Base-by-base conservation (phyloP, 2,797 vertebrate species). In the Rachycentron canadum region DNA sequence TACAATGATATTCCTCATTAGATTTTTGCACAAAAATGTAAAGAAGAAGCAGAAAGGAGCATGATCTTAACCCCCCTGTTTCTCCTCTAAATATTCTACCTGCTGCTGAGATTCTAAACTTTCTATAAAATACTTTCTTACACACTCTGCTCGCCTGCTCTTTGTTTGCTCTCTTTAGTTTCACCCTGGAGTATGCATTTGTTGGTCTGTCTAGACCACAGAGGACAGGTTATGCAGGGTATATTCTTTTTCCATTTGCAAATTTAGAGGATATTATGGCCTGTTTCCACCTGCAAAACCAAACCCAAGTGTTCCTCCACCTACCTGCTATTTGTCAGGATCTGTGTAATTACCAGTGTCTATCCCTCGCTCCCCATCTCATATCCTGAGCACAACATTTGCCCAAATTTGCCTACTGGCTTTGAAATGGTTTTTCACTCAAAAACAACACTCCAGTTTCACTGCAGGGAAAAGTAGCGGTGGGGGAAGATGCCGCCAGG, bases 301-400 rank as follows among this genome's bases (percentile, higher is more conserved):
- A 75, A 84, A 78, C 60, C 57, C 50, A 69, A 83, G 73, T 69
- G 60, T 71, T 78, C 65, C 83, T 81, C 73, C 64, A 17, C 78
- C 81, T 73, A 47, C 80, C 71, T 77, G 73, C 81, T 88, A 70
- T 91, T 92, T 87, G 79, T 88, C 88, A 90, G 88, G 83, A 91
- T 84, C 83, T 81, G 73, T 57, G 84, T 87, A 90, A 90, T 90
- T 87, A 84, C 75, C 62, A 77, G 77, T 59, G 72, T 82, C 81
- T 79, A 69, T 83, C 73, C 73, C 59, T 83, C 55, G 13, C 76
- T 84, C 84, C 26, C 67, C 86, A 79, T 89, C 79, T 90, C 86
- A 91, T 88, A 90, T 88, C 90, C 88, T 88, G 88, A 87, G 72
- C 64, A 76, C 81, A 82, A 85, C 87, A 73, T 89, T 85, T 90